A percentile compares a stretch with the other conserved stretches of the same genome.
Conservation (phyloP, 2,797 vertebrate species). For the Synanceia verrucosa region DNA sequence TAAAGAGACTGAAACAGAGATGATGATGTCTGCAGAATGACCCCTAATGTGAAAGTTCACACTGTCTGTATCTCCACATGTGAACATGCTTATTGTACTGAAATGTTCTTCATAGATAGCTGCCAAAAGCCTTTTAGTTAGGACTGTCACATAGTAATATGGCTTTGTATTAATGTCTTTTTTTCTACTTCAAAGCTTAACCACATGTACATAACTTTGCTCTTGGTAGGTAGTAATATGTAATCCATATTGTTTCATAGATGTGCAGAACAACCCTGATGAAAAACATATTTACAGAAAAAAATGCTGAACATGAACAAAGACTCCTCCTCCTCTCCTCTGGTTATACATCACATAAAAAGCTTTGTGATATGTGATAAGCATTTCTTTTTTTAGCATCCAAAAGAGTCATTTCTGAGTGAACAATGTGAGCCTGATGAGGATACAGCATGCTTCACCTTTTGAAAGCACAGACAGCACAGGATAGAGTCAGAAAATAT, state of each 20-base stretch:
- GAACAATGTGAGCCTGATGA: conserved; percentile 36
- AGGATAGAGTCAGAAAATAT: conserved; percentile 18
- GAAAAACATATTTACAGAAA: conserved; percentile 34
- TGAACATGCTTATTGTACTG: conserved; percentile 4
- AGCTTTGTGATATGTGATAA: conserved; percentile 30
- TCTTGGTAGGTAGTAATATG: conserved; percentile 16
- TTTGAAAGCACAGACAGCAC: conserved; percentile 7
- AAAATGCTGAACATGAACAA: conserved; percentile 7
- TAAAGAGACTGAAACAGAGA: not conserved
- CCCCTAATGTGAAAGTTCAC: not conserved
- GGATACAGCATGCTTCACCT: not conserved
- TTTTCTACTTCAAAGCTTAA: not conserved
- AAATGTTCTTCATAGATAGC: not conserved
- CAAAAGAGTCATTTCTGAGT: conserved; percentile 8
- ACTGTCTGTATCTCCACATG: not conserved
- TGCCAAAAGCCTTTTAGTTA: conserved; percentile 4
- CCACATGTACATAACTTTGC: conserved; percentile 21
- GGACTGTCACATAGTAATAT: not conserved
- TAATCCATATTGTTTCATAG: conserved; percentile 35
- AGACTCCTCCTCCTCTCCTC: not conserved
- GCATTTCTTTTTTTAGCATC: conserved; percentile 20
- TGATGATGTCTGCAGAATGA: not conserved
- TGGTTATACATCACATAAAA: conserved; percentile 10
- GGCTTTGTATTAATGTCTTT: conserved; percentile 7
- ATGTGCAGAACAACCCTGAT: conserved; percentile 20